Conservation (phyloP, 1,140 invertebrate species). For the Drusus annulatus region DNA sequence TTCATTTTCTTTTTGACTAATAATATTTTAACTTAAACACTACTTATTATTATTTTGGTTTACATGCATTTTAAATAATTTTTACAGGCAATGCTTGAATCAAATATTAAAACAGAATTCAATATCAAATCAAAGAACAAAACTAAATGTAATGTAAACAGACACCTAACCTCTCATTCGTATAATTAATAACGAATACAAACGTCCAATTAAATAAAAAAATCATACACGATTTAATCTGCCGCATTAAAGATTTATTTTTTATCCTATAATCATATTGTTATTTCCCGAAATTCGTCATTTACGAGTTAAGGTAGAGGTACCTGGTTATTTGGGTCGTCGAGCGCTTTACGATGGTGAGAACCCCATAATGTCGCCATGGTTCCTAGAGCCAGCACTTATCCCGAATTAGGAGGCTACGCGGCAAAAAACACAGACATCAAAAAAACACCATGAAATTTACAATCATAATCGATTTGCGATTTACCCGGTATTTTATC, state of each 20-base stretch:
- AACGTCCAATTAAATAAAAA: neutral
- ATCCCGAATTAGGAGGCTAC: neutral
- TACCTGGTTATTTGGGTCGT: conserved; percentile 35
- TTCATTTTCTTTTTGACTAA: no score
- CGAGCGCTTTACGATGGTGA: conserved; percentile 50
- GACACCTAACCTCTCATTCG: neutral
- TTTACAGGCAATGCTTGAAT: no score
- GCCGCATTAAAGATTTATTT: neutral
- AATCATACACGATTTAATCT: neutral
- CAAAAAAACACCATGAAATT: neutral
- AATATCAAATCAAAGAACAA: no score
- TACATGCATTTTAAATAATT: no score
- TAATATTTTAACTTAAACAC: no score
- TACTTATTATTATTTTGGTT: no score
- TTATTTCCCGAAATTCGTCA: conserved; percentile 20
- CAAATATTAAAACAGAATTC: no score
- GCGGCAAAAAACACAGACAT: neutral
- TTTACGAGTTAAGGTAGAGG: conserved; percentile 31
- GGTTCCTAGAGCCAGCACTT: neutral
- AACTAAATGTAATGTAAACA: no score
- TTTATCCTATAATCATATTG: conserved; percentile 34
- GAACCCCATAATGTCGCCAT: conserved; percentile 53
- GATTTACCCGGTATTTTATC: neutral
- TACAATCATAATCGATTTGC: neutral
- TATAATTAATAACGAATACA: neutral